Percentiles rank a stretch among this genome's conserved stretches.
These are phyloP conservation scores for Oryzias melastigma DNA, from an alignment of 2,113 vertebrate genomes.

Conservation along the genomic window DNA sequence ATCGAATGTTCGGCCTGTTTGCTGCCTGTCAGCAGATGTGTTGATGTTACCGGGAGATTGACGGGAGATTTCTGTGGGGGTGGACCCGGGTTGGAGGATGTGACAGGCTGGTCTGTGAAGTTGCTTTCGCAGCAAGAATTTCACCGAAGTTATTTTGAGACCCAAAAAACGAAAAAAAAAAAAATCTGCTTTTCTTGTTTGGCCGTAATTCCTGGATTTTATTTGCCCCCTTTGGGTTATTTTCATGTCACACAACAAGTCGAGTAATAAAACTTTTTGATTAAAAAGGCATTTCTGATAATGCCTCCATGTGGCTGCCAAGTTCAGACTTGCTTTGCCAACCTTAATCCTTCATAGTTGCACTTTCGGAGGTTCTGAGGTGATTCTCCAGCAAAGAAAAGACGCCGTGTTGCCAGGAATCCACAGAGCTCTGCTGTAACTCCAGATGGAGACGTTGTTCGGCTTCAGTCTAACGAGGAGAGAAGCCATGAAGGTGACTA, in stretches of 20 bases:
- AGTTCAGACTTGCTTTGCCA: conserved; percentile 63
- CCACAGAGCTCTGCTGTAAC: conserved; percentile 52
- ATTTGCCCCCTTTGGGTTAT: conserved; percentile 11
- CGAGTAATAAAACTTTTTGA: conserved; percentile 54
- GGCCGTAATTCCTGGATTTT: conserved; percentile 18
- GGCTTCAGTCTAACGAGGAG: conserved; percentile 47
- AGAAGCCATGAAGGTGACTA: conserved; percentile 43
- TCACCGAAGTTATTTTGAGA: conserved; percentile 28
- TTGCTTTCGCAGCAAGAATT: conserved; percentile 26
- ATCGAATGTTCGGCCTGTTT: not conserved
- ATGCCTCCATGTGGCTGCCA: conserved; percentile 39
- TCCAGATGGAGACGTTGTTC: conserved; percentile 54
- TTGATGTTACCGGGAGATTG: conserved; percentile 8
- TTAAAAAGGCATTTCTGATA: conserved; percentile 51
- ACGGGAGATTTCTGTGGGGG: conserved; percentile 34
- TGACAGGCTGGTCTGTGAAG: conserved; percentile 48
- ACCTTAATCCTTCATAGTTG: conserved; percentile 64
- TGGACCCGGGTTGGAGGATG: conserved; percentile 40
- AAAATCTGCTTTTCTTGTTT: conserved; percentile 5
- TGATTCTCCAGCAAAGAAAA: conserved; percentile 57
- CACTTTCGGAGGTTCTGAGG: conserved; percentile 62
- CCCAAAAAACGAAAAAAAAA: conserved; percentile 8
- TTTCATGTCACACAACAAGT: conserved; percentile 41
- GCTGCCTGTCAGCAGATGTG: conserved; percentile 25
- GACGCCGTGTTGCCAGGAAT: conserved; percentile 58